These are phyloP conservation scores for Erebia palarica DNA, from an alignment of 2,888 invertebrate genomes.

Conservation along the genomic window DNA sequence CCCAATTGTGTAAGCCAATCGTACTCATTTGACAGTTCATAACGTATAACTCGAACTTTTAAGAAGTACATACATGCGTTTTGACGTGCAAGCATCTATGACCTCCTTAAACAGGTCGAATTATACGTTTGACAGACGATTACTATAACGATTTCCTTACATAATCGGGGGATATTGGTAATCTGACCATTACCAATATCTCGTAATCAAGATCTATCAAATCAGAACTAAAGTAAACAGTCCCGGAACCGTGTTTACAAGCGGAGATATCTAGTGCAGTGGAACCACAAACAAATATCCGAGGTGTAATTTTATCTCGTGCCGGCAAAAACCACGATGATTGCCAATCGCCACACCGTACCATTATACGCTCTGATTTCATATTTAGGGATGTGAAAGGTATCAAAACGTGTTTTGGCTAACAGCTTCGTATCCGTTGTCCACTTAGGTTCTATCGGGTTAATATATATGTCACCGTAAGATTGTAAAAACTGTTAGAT, in stretches of 20 bases:
- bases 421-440: neutral
- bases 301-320: constrained; percentile 65
- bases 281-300: constrained; percentile 61
- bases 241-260: constrained; percentile 41
- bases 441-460: too few species aligned
- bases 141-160: too few species aligned
- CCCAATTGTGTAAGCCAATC: too few species aligned
- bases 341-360: constrained; percentile 51
- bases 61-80: too few species aligned
- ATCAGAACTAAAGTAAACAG: constrained; percentile 44
- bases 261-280: constrained; percentile 50
- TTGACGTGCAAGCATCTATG: too few species aligned
- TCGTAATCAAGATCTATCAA: constrained; percentile 24
- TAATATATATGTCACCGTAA: too few species aligned
- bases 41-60: too few species aligned
- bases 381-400: constrained; percentile 32
- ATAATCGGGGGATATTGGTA: too few species aligned
- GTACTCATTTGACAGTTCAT: too few species aligned
- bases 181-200: constrained; percentile 17
- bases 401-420: neutral
- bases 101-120: too few species aligned
- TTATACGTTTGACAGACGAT: too few species aligned
- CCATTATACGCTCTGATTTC: constrained; percentile 37
- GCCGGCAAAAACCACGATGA: constrained; percentile 63
- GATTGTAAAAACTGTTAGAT: too few species aligned